Base-by-base conservation (phyloP, 2,888 invertebrate genomes). In the Plagiodera versicolora region DNA sequence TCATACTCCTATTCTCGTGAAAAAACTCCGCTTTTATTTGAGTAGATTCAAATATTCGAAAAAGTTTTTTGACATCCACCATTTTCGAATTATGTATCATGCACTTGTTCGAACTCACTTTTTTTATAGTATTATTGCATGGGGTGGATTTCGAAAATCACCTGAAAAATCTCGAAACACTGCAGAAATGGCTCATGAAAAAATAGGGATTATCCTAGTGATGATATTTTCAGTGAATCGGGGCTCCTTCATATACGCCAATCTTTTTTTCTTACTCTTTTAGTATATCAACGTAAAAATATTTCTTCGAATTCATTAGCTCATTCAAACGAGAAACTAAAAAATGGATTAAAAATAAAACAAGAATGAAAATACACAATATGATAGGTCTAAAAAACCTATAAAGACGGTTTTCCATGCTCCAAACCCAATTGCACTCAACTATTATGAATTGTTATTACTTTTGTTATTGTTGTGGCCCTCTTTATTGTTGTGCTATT, bases 151-250 rank as follows among this genome's bases (percentile, higher is more conserved):
- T n/a, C n/a, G n/a, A n/a, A 49, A 49, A n/a, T n/a, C 24, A 49
- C 49, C n/a, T n/a, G n/a, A n/a, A n/a, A n/a, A 49, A 28, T 49
- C 49, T 49, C 28, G 49, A 49, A 49, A 49, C 49, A 49, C 28
- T 49, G 28, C 28, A 49, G 49, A 49, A 49, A 49, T 49, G 49
- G 28, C 49, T 49, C 49, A 49, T 49, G 48, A 28, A 28, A 28
- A 28, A 28, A 49, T 28, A n/a, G 24, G 11, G 49, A 49, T 30
- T 49, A 49, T 24, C 28, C 28, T n/a, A 49, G 49, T 49, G 17
- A 49, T 49, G 49, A 49, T 49, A 24, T 49, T 49, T 10, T 28
- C 28, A 49, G 28, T n/a, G 49, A 49, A 49, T 49, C 28, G 28
- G 49, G 28, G 14, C 14, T 28, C 6, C 49, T 49, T 24, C 28